A percentile compares a stretch with the other conserved stretches of the same genome.
Evolutionary conservation across 2,888 invertebrate genomes (phyloP).

Genomic region (Ditylenchus weischeri): DNA sequence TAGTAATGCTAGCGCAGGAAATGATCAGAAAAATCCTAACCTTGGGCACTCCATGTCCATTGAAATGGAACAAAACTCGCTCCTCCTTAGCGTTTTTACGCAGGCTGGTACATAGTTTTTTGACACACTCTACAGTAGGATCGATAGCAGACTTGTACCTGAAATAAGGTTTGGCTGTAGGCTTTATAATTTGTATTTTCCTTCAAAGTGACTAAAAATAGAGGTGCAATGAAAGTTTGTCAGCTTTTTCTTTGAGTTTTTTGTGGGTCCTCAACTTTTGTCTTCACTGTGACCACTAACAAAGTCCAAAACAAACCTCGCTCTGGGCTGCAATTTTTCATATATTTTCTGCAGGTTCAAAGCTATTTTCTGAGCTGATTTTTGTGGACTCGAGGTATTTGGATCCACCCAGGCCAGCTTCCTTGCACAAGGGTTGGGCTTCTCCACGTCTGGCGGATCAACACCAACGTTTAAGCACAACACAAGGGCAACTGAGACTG

Average conservation of each 20-base stretch:
- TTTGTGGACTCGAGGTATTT: constrained; percentile 69
- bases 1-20: too few relatives aligned
- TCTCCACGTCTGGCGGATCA: constrained; percentile 95
- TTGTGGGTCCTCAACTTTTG: too few relatives aligned
- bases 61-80: constrained; percentile 95
- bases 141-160: constrained; percentile 93
- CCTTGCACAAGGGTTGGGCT: constrained; percentile 83
- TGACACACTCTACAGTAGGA: constrained; percentile 95
- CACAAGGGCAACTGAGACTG: constrained; percentile 94
- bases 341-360: constrained; percentile 88
- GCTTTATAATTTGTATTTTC: too few relatives aligned
- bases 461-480: constrained; percentile 97
- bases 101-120: constrained; percentile 88
- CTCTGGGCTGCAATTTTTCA: constrained; percentile 96
- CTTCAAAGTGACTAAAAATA: not conserved
- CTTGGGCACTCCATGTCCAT: constrained; percentile 96
- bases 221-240: constrained; percentile 8
- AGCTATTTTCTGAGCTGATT: constrained; percentile 86
- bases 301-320: constrained; percentile 60
- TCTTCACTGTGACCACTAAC: too few relatives aligned
- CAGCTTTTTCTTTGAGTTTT: too few relatives aligned
- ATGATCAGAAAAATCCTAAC: too few relatives aligned
- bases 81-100: constrained; percentile 96
- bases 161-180: constrained; percentile 16
- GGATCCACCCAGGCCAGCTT: constrained; percentile 90